Evolutionary conservation across 1,140 invertebrate species (phyloP), one percentile per base, ranked within the genome.

Genomic region (Amphibalanus amphitrite): DNA sequence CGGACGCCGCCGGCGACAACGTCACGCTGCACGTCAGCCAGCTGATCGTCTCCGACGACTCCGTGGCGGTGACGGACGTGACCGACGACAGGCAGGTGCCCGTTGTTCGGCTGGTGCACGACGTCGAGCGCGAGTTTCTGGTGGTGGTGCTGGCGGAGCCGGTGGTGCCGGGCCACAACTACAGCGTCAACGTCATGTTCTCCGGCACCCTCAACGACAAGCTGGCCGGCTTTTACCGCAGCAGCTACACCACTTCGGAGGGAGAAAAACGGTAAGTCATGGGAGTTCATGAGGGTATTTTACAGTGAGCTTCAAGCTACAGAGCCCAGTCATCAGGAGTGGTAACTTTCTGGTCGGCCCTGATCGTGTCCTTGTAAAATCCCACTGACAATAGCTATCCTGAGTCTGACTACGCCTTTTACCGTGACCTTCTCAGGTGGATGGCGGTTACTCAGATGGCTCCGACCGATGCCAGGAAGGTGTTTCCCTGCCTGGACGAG

Each of bases 71-170:
- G 47, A 71, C 69, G 59, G 65, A 67, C 65, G 65, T 28, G 28
- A 28, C 65, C 3, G 28, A 4, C n/a, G 28, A 10, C 8, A 4
- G 69, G 64, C 15, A 3, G 47, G 13, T 74, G 64, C 69, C 0
- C 23, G 72, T 71, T 38, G 67, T 25, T 3, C 38, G 47, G 25
- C 72, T 71, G 29, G 67, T 28, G 29, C 71, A 85, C 78, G 88
- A 89, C 78, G 84, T 83, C 30, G 81, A 84, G 15, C 82, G 86
- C 65, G 86, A 93, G 77, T 93, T 93, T 78, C 84, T 90, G 73
- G 85, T 89, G 29, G 81, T 93, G 33, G 79, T 84, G 69, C 78
- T 89, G 28, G 80, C 81, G 15, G 81, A 85, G 28, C 76, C 81
- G 28, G 78, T 93, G 33, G 78, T 81, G 67, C 79, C 78, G 3